These are phyloP conservation scores for honey bee (Apis mellifera) DNA, from an alignment of 1,140 invertebrate species.

Conservation along the genomic window DNA sequence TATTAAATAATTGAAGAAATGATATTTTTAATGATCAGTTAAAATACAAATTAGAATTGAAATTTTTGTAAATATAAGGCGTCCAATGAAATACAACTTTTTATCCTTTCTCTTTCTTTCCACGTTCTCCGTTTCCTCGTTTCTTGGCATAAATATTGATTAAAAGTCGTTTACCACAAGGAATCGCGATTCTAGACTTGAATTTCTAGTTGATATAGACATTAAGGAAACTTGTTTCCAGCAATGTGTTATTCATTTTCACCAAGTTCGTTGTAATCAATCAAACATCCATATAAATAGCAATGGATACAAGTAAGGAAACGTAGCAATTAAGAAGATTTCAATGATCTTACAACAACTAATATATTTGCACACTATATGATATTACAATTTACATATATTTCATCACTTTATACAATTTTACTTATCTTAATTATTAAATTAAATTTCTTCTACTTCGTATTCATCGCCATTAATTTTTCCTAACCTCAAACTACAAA, in stretches of 20 bases:
- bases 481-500: background rate
- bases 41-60: background rate
- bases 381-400: too few species aligned
- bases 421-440: background rate
- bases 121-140: background rate
- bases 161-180: background rate
- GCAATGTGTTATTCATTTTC: background rate
- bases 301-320: background rate
- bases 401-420: too few species aligned
- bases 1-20: background rate
- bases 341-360: background rate
- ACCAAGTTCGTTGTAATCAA: background rate
- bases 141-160: slow-evolving; percentile 23
- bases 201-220: slow-evolving; percentile 4
- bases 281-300: background rate
- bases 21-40: too few species aligned
- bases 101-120: slow-evolving; percentile 5
- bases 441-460: background rate
- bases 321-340: background rate
- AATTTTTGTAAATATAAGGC: background rate
- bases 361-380: background rate
- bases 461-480: too few species aligned
- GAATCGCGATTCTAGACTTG: background rate
- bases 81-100: background rate
- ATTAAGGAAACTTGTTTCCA: slow-evolving; percentile 24